Conservation (phyloP, 2,113 vertebrate species). For the Cygnus buccinator region DNA sequence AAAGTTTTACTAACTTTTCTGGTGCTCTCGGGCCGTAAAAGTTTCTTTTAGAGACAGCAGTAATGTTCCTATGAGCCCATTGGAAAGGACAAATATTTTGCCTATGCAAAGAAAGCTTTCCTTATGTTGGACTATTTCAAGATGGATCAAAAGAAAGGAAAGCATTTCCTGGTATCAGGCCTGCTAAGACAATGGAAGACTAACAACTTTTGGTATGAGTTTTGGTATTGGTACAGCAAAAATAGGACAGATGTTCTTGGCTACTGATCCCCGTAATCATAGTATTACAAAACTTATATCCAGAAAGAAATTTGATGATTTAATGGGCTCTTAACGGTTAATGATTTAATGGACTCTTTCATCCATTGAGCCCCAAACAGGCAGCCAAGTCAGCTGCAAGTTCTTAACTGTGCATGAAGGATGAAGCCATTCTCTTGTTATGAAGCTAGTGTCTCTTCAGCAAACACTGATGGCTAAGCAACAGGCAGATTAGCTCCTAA, state of each 20-base stretch:
- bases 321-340: slow-evolving; percentile 9
- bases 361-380: background rate
- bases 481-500: background rate
- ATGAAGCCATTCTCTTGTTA: background rate
- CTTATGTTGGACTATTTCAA: background rate
- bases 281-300: background rate
- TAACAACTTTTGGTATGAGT: background rate
- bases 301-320: slow-evolving; percentile 23
- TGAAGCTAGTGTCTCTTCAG: background rate
- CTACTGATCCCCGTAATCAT: background rate
- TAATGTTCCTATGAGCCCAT: background rate
- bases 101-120: background rate
- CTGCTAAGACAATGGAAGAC: background rate
- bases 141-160: background rate
- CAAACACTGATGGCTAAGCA: background rate
- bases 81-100: background rate
- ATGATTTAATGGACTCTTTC: background rate
- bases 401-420: slow-evolving; percentile 38
- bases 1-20: background rate
- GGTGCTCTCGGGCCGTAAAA: background rate
- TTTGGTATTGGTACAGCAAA: background rate
- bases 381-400: slow-evolving; percentile 3
- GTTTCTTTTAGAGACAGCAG: background rate
- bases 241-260: slow-evolving; percentile 16
- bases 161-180: background rate